These are phyloP conservation scores for Dicrostonyx torquatus DNA, from an alignment of 2,797 vertebrate species.

Conservation along the genomic window DNA sequence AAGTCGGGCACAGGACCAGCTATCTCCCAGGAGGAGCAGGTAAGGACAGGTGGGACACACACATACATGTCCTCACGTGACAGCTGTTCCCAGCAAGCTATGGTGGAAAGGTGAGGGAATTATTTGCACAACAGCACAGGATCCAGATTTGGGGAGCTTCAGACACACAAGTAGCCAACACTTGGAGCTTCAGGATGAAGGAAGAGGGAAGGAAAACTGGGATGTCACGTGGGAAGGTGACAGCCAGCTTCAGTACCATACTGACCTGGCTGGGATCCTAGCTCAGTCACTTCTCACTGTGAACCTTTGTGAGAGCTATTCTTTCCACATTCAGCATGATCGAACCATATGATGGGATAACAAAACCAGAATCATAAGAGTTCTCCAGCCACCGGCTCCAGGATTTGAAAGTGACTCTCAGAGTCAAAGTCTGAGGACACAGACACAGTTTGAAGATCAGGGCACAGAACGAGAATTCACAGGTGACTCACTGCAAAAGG, in stretches of 20 bases:
- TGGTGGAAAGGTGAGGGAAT: neutral
- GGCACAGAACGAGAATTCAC: neutral
- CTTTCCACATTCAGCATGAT: neutral
- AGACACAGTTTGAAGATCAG: neutral
- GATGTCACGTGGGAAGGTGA: neutral
- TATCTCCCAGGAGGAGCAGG: slow-evolving; percentile 52
- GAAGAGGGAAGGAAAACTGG: neutral
- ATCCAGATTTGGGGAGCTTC: neutral
- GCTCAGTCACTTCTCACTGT: neutral
- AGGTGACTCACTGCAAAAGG: neutral
- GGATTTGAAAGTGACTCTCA: neutral
- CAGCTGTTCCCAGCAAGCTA: neutral
- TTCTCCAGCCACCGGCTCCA: neutral
- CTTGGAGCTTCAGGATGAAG: neutral
- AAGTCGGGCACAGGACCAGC: slow-evolving; percentile 52
- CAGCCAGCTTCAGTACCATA: neutral
- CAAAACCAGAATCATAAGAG: neutral
- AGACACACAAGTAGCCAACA: neutral
- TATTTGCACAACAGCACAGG: neutral
- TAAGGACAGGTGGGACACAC: neutral
- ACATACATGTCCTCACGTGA: neutral
- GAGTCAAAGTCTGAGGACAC: neutral
- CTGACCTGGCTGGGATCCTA: neutral
- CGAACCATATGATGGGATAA: neutral
- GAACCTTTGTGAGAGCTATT: slow-evolving; percentile 8